Conservation (phyloP, 2,888 invertebrate species). For the Phymatocera aterrima region DNA sequence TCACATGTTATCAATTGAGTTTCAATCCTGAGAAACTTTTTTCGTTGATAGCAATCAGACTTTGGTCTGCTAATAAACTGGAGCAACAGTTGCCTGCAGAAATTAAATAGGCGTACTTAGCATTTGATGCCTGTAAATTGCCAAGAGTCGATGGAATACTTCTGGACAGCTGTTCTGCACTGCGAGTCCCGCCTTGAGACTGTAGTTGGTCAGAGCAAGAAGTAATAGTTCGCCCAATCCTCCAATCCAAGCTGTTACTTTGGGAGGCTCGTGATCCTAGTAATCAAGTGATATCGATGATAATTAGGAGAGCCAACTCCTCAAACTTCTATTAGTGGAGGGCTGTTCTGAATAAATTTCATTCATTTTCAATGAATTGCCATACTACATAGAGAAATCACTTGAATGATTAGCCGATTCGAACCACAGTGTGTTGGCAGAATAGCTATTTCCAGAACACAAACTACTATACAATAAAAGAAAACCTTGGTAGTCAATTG, state of each 20-base stretch:
- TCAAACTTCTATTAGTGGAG: not conserved
- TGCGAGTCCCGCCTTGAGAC: slow-evolving; percentile 66
- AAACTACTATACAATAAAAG: not conserved
- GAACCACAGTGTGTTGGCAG: not conserved
- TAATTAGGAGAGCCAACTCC: not conserved
- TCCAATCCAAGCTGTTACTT: slow-evolving; percentile 70
- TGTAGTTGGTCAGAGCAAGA: slow-evolving; percentile 60
- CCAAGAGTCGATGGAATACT: slow-evolving; percentile 63
- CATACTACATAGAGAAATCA: too few species aligned
- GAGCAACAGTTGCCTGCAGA: not conserved
- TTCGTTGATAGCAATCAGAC: not conserved
- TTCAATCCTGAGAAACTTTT: not conserved
- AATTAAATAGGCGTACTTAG: slow-evolving; percentile 60
- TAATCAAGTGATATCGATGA: not conserved
- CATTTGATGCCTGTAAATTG: slow-evolving; percentile 66
- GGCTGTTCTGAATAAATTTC: too few species aligned
- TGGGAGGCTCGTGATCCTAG: slow-evolving; percentile 65
- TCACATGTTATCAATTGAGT: not conserved
- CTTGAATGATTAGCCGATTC: too few species aligned
- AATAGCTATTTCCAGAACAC: not conserved
- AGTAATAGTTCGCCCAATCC: slow-evolving; percentile 64
- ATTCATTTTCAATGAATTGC: too few species aligned
- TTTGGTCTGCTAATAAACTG: not conserved
- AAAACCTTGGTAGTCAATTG: slow-evolving; percentile 22
- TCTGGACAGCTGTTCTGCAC: slow-evolving; percentile 69